Evolutionary conservation across 2,888 invertebrate species (phyloP).

Genomic region (Colostygia pectinataria): DNA sequence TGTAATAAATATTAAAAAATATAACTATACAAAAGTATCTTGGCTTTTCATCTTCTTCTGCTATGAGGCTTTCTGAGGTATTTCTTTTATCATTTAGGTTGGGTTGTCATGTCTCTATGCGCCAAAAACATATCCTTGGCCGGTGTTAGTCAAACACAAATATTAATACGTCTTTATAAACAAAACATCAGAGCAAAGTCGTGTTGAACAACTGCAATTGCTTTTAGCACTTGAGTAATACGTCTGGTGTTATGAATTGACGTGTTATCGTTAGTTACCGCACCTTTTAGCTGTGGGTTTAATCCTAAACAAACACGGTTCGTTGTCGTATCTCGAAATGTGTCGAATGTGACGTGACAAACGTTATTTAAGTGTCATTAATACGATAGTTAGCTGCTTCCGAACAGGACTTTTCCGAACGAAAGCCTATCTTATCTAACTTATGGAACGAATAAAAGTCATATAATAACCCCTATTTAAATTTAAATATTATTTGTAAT

Average conservation of each 20-base stretch:
- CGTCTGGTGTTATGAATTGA: conserved; percentile 33
- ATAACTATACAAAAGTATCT: no score
- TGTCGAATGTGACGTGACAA: conserved; percentile 1
- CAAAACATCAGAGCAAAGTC: conserved; percentile 38
- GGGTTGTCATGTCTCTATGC: conserved; percentile 4
- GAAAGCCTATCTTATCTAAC: no score
- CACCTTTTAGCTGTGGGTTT: conserved; percentile 36
- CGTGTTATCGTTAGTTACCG: conserved; percentile 39
- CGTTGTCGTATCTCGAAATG: conserved; percentile 14
- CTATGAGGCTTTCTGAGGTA: neutral
- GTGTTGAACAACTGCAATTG: conserved; percentile 44
- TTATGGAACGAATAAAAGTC: no score
- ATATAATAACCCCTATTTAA: no score
- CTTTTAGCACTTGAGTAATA: conserved; percentile 62
- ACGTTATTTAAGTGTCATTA: neutral
- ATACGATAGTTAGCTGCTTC: no score
- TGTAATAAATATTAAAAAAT: no score
- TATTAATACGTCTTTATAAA: conserved; percentile 50
- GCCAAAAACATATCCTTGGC: conserved; percentile 46
- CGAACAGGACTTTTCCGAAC: no score
- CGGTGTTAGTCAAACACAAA: conserved; percentile 60
- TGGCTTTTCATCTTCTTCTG: no score
- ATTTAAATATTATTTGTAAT: no score
- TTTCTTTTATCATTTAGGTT: neutral
- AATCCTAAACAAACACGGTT: conserved; percentile 39